Percentiles rank a stretch among this genome's conserved stretches.
These are phyloP conservation scores for Syngnathus rostellatus DNA, from an alignment of 2,797 vertebrate species.

Conservation along the genomic window DNA sequence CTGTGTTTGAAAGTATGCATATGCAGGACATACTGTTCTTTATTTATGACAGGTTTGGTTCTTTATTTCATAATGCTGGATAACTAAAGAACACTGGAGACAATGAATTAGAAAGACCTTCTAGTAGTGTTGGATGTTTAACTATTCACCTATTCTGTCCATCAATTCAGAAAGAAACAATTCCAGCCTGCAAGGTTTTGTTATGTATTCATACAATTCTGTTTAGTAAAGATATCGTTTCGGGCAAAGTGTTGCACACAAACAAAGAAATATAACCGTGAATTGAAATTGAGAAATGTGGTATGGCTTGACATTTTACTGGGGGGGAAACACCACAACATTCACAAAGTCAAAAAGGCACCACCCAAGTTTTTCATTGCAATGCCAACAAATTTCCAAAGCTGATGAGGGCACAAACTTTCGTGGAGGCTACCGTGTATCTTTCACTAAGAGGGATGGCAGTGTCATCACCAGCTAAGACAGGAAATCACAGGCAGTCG, in stretches of 20 bases:
- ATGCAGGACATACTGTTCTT: conserved; percentile 10
- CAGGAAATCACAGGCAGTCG: conserved; percentile 67
- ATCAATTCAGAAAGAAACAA: conserved; percentile 33
- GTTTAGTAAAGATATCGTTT: neutral
- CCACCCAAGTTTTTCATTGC: conserved; percentile 43
- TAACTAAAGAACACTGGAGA: conserved; percentile 12
- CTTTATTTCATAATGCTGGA: conserved; percentile 8
- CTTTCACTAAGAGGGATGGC: conserved; percentile 68
- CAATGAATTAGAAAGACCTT: conserved; percentile 27
- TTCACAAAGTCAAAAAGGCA: conserved; percentile 24
- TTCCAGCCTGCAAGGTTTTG: conserved; percentile 29
- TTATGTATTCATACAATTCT: conserved; percentile 19
- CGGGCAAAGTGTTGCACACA: neutral
- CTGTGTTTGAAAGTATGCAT: conserved; percentile 12
- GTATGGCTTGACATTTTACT: neutral
- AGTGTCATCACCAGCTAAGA: conserved; percentile 65
- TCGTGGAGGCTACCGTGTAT: conserved; percentile 62
- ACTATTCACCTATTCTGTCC: conserved; percentile 45
- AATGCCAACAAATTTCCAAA: conserved; percentile 60
- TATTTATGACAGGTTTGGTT: conserved; percentile 22
- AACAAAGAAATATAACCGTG: neutral
- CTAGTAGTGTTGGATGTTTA: conserved; percentile 33
- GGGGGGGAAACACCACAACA: neutral
- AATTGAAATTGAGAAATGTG: neutral
- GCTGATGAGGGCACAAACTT: conserved; percentile 44